These are phyloP conservation scores for Furnarius figulus DNA, from an alignment of 2,113 vertebrate genomes.

Conservation along the genomic window DNA sequence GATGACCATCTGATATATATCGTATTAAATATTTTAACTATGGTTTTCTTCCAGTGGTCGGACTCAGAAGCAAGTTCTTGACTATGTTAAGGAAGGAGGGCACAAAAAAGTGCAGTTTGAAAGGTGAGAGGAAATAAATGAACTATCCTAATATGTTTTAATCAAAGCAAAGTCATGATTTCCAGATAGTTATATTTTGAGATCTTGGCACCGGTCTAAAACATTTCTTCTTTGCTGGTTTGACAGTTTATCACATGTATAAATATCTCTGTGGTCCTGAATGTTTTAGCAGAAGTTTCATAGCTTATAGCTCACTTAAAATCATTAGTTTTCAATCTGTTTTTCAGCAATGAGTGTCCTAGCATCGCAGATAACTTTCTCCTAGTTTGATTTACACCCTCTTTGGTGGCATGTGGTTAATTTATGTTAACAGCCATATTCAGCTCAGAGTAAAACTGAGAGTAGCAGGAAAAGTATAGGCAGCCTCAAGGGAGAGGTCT, in stretches of 20 bases:
- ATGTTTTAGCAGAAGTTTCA: not conserved
- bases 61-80: conserved; percentile 98
- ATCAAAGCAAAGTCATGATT: not conserved
- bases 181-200: not conserved
- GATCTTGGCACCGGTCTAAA: not conserved
- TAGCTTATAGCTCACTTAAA: not conserved
- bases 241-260: not conserved
- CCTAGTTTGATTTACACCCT: not conserved
- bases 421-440: not conserved
- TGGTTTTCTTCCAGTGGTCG: conserved; percentile 84
- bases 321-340: not conserved
- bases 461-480: not conserved
- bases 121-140: conserved; percentile 79
- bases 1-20: not conserved
- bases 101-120: conserved; percentile 97
- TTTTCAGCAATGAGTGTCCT: not conserved
- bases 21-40: not conserved
- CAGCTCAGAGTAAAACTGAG: not conserved
- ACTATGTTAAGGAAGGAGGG: conserved; percentile 94
- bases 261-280: not conserved
- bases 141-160: not conserved
- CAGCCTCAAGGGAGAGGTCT: not conserved
- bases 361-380: not conserved
- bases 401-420: not conserved
- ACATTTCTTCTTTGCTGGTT: not conserved